Percentiles rank a stretch among this genome's conserved stretches.
phyloP scores from a whole-genome alignment of 2,888 invertebrate genomes.

The Andrena chrysosceles region DNA sequence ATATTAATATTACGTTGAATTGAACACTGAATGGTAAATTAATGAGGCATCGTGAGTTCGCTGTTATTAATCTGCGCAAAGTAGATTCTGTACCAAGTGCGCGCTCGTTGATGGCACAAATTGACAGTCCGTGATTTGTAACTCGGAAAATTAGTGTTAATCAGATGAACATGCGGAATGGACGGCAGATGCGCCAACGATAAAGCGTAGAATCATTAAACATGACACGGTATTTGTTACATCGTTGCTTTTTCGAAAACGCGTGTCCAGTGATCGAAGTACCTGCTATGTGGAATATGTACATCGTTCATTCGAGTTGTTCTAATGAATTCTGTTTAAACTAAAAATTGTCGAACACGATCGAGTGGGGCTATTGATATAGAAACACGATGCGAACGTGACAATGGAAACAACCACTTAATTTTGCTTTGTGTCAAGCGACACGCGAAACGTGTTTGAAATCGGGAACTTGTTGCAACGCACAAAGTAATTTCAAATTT shows the following conservation, averaged over 20 bases:
- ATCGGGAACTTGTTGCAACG: no score
- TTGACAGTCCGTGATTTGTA: not conserved
- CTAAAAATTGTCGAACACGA: constrained; percentile 23
- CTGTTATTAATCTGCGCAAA: not conserved
- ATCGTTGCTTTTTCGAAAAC: constrained; percentile 15
- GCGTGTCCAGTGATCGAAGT: constrained; percentile 1
- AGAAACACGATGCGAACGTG: constrained; percentile 10
- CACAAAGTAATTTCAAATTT: not conserved
- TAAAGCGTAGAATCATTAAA: constrained; percentile 33
- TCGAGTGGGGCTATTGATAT: not conserved
- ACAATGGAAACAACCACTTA: not conserved
- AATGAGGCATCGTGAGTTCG: not conserved
- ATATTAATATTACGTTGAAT: not conserved
- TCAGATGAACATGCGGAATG: not conserved
- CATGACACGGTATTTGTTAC: not conserved
- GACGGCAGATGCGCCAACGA: constrained; percentile 7
- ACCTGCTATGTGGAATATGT: not conserved
- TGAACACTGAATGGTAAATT: not conserved
- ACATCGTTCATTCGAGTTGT: not conserved
- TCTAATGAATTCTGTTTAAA: constrained; percentile 31
- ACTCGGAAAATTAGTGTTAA: constrained; percentile 19
- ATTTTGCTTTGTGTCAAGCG: not conserved
- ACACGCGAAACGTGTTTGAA: not conserved
- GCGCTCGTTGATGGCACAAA: not conserved
- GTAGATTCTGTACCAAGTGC: not conserved